Base-by-base conservation (phyloP, 2,113 vertebrate genomes). In the Emydocephalus ijimae region DNA sequence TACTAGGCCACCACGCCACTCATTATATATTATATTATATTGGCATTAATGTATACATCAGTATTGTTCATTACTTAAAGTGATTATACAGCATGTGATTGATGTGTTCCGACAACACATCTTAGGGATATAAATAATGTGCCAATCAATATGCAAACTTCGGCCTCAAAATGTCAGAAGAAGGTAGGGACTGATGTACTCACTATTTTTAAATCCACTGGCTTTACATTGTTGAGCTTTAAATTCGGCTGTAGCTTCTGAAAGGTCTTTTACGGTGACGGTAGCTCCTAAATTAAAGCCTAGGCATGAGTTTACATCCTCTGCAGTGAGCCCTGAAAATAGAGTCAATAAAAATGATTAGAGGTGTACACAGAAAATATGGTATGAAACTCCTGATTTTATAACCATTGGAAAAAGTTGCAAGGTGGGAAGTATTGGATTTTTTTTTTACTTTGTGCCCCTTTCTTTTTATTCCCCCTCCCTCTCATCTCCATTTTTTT, bases 321-420 rank as follows among this genome's bases (percentile, higher is more conserved):
- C 94, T 87, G 97, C 14, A 3, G 97, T 97, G 64, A 98, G 0
- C 90, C 94, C 99, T 99, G 97, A 21, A 97, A 97, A 54, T 55
- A 90, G 9, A 74, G 95, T 91, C 89, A 61, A 94, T 87, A 94
- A 43, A 95, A n/a, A 89, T 93, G 88, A 69, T 94, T 94, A 69
- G 2, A 95, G 24, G 56, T 2, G 39, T 69, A 69, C 64, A 34
- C 14, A 69, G n/a, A 74, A 81, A 81, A 81, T 81, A 81, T 18
- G 69, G 15, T 81, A 39, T 9, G 18, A 81, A 81, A 81, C 1
- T 81, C 74, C 74, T 43, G n/a, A 18, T 39, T 69, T 69, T 64
- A 29, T n/a, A 34, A 34, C 64, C 14, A 6, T 18, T 18, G n/a
- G 29, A 69, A 34, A n/a, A 69, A 69, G 14, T 69, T 34, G 14